These are phyloP conservation scores for Gila orcuttii DNA, from an alignment of 2,113 vertebrate species.

Conservation along the genomic window DNA sequence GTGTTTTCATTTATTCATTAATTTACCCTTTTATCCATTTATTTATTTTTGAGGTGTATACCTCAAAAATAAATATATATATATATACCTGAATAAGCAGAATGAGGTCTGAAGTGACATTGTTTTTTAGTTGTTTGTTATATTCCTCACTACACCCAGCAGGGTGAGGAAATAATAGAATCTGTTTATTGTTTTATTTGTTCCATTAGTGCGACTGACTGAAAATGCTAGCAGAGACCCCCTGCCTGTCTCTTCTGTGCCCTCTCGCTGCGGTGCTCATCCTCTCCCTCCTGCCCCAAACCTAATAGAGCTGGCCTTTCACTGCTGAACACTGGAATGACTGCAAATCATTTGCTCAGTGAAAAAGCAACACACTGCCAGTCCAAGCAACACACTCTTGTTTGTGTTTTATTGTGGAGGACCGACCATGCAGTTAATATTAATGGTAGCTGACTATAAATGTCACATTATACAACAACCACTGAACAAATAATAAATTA, in stretches of 20 bases:
- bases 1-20: background rate
- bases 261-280: background rate
- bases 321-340: background rate
- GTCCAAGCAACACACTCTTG: background rate
- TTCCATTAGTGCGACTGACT: slow-evolving; percentile 47
- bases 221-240: slow-evolving; percentile 28
- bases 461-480: background rate
- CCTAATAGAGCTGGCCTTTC: slow-evolving; percentile 37
- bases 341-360: background rate
- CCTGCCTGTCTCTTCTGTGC: slow-evolving; percentile 14
- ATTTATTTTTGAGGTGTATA: background rate
- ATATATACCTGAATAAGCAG: background rate
- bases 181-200: slow-evolving; percentile 47
- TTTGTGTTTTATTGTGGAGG: background rate
- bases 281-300: slow-evolving; percentile 20
- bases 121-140: slow-evolving; percentile 33
- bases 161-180: slow-evolving; percentile 46
- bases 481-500: background rate
- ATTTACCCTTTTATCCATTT: background rate
- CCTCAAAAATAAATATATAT: too few relatives aligned
- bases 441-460: background rate
- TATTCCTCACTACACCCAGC: slow-evolving; percentile 19
- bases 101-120: background rate
- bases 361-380: background rate
- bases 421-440: background rate